These are phyloP conservation scores for Kryptopterus vitreolus DNA, from an alignment of 2,797 vertebrate genomes.

Conservation along the genomic window DNA sequence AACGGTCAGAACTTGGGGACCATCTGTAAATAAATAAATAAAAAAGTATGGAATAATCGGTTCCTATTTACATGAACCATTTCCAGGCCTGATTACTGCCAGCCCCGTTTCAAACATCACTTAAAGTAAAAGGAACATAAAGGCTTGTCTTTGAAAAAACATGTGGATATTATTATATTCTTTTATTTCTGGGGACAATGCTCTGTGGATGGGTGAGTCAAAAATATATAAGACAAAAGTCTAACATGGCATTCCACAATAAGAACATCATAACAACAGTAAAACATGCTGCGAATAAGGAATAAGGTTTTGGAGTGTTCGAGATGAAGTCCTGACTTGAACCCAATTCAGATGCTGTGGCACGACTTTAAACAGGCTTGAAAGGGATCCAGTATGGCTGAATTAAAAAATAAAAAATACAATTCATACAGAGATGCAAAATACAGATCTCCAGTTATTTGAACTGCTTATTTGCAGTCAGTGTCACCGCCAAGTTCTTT, in stretches of 20 bases:
- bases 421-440: not conserved
- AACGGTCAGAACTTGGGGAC: no score
- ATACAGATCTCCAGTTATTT: no score
- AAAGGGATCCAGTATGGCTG: not conserved
- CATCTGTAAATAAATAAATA: not conserved
- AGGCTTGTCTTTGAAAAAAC: not conserved
- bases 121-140: conserved; percentile 1
- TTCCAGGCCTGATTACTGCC: not conserved
- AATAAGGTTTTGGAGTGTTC: not conserved
- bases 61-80: not conserved
- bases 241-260: not conserved
- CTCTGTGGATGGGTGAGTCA: not conserved
- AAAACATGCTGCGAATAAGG: not conserved
- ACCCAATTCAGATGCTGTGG: not conserved
- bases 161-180: no score
- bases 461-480: no score
- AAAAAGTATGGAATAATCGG: not conserved
- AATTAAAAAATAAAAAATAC: not conserved
- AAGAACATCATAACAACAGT: conserved; percentile 4
- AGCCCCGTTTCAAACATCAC: not conserved
- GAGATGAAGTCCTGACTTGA: not conserved
- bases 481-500: not conserved
- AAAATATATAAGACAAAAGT: not conserved
- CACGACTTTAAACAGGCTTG: not conserved
- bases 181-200: not conserved